Evolutionary conservation across 2,797 vertebrate species (phyloP).

Genomic region (Agapornis canus): DNA sequence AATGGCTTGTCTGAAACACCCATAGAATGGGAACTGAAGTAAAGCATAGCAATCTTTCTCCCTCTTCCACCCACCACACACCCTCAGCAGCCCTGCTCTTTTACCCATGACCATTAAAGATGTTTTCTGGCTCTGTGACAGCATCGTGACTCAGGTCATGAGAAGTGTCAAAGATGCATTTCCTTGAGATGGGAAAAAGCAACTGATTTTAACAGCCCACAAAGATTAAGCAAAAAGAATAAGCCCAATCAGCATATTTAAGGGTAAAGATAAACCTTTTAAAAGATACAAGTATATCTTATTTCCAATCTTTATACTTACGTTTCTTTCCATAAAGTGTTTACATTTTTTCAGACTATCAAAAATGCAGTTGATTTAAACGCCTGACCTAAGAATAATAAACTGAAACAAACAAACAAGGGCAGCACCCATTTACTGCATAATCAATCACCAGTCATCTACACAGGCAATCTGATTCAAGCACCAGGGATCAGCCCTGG

Average conservation of each 20-base stretch:
- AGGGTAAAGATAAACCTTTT: constrained; percentile 68
- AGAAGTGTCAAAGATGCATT: constrained; percentile 89
- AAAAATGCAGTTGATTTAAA: constrained; percentile 55
- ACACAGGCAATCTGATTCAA: neutral
- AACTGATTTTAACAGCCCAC: constrained; percentile 76
- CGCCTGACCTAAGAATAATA: constrained; percentile 57
- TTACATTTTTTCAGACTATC: constrained; percentile 44
- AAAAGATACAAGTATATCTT: constrained; percentile 61
- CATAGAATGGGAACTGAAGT: constrained; percentile 36
- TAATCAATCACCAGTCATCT: neutral
- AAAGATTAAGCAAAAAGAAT: constrained; percentile 68
- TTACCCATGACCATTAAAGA: constrained; percentile 75
- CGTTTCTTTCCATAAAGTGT: constrained; percentile 51
- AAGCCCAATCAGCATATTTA: constrained; percentile 70
- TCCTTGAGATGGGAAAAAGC: constrained; percentile 84
- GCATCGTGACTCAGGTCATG: constrained; percentile 84
- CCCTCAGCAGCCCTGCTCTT: constrained; percentile 67
- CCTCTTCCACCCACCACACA: constrained; percentile 41
- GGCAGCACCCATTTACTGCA: constrained; percentile 15
- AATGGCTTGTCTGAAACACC: constrained; percentile 59
- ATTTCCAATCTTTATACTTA: constrained; percentile 63
- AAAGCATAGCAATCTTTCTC: constrained; percentile 29
- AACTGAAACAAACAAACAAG: neutral
- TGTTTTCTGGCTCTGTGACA: constrained; percentile 80
- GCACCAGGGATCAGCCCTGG: neutral